Base-by-base conservation (phyloP, 1,140 invertebrate genomes). In the Paraescarpia echinospica region DNA sequence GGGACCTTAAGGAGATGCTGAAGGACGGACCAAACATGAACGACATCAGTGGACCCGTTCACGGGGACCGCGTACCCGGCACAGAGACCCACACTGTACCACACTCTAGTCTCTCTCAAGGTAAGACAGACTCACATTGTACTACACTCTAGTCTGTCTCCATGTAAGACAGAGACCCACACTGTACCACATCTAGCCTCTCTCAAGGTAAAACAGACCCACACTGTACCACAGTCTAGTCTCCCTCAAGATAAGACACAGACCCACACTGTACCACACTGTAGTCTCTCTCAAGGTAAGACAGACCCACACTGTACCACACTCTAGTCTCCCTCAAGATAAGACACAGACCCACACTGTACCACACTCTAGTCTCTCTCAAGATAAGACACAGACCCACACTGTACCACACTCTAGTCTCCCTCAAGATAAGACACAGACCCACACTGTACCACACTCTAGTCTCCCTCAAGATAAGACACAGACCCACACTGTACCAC, bases 1-100 rank as follows among this genome's bases (percentile, higher is more conserved):
- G 97, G 92, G 98, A 98, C 96, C 97, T 98, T 95, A 98, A 98
- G 95, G 98, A 98, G 96, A 98, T 98, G 97, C 96, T 98, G 89
- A 98, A 98, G 95, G 98, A 98, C 95, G 97, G 97, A 35, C 98
- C 98, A 34, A 97, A 97, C 8, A 96, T 98, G 93, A 98, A 98
- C 94, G 98, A 98, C 93, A 98, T 97, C 93, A 97, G 97, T 94
- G 97, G 97, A 93, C 97, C 97, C 48, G 97, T 98, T 48, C 97
- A 97, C 94, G 97, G 97, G 35, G 98, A 97, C 96, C 33, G 27
- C 34, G 22, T 92, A n/a, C 89, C 33, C 14, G 91, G 91, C 31
- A 48, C 9, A n/a, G 93, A 34, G 34, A 27, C 92, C n/a, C 34
- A 33, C n/a, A 1, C 34, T 33, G 4, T 48, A 34, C 18, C 91